Evolutionary conservation across 2,888 invertebrate species (phyloP).

Genomic region (Euclidia mi): DNA sequence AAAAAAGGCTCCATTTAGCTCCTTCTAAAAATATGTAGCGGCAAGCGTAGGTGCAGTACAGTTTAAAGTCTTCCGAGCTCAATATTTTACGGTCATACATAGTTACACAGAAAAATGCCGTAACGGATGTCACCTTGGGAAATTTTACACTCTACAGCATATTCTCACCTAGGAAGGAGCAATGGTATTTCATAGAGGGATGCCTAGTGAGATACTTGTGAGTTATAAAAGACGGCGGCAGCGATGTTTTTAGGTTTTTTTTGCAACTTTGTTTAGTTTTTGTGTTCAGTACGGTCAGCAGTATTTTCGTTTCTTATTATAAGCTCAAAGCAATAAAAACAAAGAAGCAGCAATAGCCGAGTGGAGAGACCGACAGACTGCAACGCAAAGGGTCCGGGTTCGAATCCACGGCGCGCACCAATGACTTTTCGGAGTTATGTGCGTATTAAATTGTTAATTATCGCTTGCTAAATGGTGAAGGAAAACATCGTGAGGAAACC

Average conservation of each 20-base stretch:
- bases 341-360: too few relatives aligned
- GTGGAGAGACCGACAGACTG: too few relatives aligned
- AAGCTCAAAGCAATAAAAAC: too few relatives aligned
- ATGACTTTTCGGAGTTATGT: too few relatives aligned
- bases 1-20: slow-evolving; percentile 46
- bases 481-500: too few relatives aligned
- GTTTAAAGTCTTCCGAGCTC: slow-evolving; percentile 57
- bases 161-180: slow-evolving; percentile 74
- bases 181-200: slow-evolving; percentile 79
- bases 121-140: slow-evolving; percentile 75
- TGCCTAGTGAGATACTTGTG: slow-evolving; percentile 52
- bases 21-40: slow-evolving; percentile 38
- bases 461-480: too few relatives aligned
- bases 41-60: slow-evolving; percentile 48
- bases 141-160: slow-evolving; percentile 80
- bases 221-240: slow-evolving; percentile 18
- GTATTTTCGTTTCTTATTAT: too few relatives aligned
- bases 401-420: too few relatives aligned
- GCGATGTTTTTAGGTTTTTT: not conserved
- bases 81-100: slow-evolving; percentile 66
- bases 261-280: too few relatives aligned
- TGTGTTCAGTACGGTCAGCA: too few relatives aligned
- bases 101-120: slow-evolving; percentile 74
- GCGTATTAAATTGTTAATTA: too few relatives aligned
- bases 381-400: too few relatives aligned